A percentile compares a stretch with the other conserved stretches of the same genome.
These are phyloP conservation scores for Machaerirhynchus nigripectus DNA, from an alignment of 2,113 vertebrate genomes.

Conservation along the genomic window DNA sequence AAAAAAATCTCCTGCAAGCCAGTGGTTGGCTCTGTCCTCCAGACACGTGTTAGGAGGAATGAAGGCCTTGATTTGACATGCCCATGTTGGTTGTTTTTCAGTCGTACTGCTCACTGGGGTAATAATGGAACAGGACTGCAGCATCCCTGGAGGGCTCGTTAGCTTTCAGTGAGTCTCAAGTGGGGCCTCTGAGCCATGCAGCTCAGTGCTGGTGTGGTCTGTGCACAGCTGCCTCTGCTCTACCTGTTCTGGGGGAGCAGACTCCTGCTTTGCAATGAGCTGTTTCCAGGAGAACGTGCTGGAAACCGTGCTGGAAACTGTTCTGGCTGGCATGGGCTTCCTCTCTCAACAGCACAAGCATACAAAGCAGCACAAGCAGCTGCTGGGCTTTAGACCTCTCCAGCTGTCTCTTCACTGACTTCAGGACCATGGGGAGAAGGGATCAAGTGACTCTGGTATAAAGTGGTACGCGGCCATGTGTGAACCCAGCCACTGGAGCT, in stretches of 20 bases:
- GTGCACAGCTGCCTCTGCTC: background rate
- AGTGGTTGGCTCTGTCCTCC: background rate
- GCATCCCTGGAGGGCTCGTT: background rate
- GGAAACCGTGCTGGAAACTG: rapidly evolving
- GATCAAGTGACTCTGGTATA: background rate
- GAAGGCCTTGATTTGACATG: background rate
- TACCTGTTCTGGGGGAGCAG: background rate
- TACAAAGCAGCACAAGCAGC: background rate
- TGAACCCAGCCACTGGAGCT: background rate
- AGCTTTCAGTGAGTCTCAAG: background rate
- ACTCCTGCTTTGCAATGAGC: background rate
- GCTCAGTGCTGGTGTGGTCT: background rate
- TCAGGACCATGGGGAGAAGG: background rate
- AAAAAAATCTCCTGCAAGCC: background rate
- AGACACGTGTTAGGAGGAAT: background rate
- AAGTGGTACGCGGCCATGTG: background rate
- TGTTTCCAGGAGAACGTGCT: background rate
- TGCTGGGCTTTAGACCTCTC: background rate
- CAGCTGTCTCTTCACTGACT: background rate
- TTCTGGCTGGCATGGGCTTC: background rate
- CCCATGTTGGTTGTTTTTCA: background rate
- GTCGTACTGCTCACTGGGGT: background rate
- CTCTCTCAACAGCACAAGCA: background rate
- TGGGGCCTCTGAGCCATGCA: background rate
- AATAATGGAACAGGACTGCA: background rate